Evolutionary conservation across 2,797 vertebrate species (phyloP).

Genomic region (Podarcis lilfordi): DNA sequence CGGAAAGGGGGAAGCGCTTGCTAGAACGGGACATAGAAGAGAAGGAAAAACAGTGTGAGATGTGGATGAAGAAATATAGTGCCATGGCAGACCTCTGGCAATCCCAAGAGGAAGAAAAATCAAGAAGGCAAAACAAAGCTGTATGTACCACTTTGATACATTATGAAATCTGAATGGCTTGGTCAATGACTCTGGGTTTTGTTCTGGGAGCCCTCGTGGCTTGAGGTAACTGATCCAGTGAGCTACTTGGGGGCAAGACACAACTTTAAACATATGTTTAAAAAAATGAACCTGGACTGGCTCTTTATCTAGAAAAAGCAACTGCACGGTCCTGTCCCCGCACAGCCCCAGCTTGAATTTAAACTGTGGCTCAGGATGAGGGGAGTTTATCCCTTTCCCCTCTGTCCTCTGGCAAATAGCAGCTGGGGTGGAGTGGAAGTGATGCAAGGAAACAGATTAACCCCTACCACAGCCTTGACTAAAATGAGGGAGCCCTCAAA

Average conservation of each 20-base stretch:
- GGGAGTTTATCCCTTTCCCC: too few relatives aligned
- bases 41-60: slow-evolving; percentile 71
- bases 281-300: not conserved
- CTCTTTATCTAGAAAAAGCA: not conserved
- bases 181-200: not conserved
- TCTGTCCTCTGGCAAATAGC: not conserved
- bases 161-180: not conserved
- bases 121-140: slow-evolving; percentile 77
- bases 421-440: not conserved
- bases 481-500: not conserved
- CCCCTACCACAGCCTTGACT: not conserved
- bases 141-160: slow-evolving; percentile 58
- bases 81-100: slow-evolving; percentile 61
- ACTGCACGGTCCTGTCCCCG: not conserved
- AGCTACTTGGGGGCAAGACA: not conserved
- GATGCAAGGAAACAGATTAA: not conserved
- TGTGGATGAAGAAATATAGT: slow-evolving; percentile 77
- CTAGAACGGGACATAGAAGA: slow-evolving; percentile 74
- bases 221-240: not conserved
- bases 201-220: not conserved
- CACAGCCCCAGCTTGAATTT: not conserved
- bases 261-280: not conserved
- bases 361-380: not conserved
- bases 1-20: slow-evolving; percentile 71
- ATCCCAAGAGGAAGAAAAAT: slow-evolving; percentile 75